phyloP scores from a whole-genome alignment of 2,113 vertebrate species.

The Antigone vipio region DNA sequence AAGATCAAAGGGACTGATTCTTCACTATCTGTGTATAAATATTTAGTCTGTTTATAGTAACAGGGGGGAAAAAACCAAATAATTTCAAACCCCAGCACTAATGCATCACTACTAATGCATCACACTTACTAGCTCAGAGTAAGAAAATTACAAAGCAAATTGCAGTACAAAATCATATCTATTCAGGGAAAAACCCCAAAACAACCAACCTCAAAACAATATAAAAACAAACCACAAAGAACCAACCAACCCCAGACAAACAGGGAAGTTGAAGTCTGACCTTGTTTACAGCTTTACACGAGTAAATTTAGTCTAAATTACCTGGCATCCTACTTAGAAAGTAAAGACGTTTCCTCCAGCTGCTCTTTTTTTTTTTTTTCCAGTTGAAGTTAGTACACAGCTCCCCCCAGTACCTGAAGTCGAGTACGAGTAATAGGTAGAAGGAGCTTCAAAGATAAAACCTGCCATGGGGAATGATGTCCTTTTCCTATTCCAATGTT shows the following conservation, averaged over 20 bases:
- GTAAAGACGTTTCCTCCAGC: not conserved
- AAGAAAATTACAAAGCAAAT: not conserved
- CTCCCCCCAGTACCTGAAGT: not conserved
- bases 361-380: not conserved
- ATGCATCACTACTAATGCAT: not conserved
- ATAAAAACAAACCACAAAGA: not conserved
- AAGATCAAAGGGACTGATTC: not conserved
- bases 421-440: fast-evolving
- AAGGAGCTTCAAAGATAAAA: not conserved
- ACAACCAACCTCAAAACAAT: not conserved
- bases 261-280: not conserved
- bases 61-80: not conserved
- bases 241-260: not conserved
- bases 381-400: not conserved
- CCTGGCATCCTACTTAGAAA: not conserved
- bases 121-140: not conserved
- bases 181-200: not conserved
- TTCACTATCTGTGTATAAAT: not conserved
- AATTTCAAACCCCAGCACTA: not conserved
- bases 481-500: not conserved
- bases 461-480: not conserved
- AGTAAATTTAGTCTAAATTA: not conserved
- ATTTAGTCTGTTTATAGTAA: not conserved
- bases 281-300: not conserved
- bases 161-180: not conserved